phyloP scores from a whole-genome alignment of 1,140 invertebrate species.

The Homarus americanus region DNA sequence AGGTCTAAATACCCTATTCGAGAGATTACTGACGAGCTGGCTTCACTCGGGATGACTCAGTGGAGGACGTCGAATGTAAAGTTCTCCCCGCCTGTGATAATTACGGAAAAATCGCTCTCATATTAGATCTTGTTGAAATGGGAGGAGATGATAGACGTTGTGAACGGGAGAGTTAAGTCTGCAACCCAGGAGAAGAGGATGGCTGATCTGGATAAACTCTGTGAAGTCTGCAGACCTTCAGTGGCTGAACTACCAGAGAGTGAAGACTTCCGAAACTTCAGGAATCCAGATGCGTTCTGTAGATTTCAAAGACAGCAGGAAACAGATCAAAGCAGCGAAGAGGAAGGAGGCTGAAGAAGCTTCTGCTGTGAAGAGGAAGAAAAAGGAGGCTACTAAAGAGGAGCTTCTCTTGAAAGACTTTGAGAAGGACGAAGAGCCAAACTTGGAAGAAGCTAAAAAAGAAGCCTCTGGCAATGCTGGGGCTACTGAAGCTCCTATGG shows the following conservation, averaged over 20 bases:
- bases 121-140: too few species aligned
- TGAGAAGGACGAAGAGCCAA: neutral
- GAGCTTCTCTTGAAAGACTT: neutral
- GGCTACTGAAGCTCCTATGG: neutral
- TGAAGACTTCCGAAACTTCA: neutral
- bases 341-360: too few species aligned
- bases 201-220: neutral
- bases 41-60: neutral
- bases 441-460: neutral
- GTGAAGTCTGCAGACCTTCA: neutral
- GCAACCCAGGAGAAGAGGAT: neutral
- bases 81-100: too few species aligned
- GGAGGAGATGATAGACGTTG: neutral
- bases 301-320: too few species aligned
- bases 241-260: neutral
- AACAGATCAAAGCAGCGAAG: too few species aligned
- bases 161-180: neutral
- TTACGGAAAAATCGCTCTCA: too few species aligned
- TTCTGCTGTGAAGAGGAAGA: too few species aligned
- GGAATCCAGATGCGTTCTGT: neutral
- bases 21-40: neutral
- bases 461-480: neutral
- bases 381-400: neutral
- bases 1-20: neutral
- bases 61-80: too few species aligned